Evolutionary conservation across 92 coral and sea anemone species (phyloP).

Genomic region (Epizoanthus rinbou): DNA sequence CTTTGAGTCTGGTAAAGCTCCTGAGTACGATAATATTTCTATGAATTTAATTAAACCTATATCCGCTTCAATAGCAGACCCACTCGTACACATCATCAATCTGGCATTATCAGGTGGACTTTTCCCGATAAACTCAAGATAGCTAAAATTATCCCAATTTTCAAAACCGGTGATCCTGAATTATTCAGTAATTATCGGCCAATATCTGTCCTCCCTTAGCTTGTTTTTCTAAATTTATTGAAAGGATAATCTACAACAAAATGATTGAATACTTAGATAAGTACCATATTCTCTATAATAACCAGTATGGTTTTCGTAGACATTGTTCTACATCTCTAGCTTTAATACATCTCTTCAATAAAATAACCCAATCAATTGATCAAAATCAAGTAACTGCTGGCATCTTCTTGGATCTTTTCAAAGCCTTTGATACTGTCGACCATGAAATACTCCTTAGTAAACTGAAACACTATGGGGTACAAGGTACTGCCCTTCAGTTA

Average conservation of each 20-base stretch:
- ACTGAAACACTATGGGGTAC: too few relatives aligned
- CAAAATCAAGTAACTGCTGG: too few relatives aligned
- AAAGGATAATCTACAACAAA: background rate
- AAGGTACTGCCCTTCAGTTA: too few relatives aligned
- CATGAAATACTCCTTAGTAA: too few relatives aligned
- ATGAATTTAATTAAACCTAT: background rate
- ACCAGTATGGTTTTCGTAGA: conserved; percentile 1
- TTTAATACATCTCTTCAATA: background rate
- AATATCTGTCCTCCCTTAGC: background rate
- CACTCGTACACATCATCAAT: too few relatives aligned
- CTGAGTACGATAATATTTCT: background rate
- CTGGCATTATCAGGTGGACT: too few relatives aligned
- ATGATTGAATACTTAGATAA: background rate
- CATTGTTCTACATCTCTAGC: background rate
- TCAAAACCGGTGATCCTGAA: background rate
- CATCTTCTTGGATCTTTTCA: too few relatives aligned
- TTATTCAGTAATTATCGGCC: background rate
- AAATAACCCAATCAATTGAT: background rate
- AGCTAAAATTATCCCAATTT: background rate
- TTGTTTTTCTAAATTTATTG: background rate
- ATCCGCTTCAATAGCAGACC: background rate
- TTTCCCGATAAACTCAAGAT: too few relatives aligned
- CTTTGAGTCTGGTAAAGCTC: background rate
- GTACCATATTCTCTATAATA: background rate
- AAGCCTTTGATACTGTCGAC: too few relatives aligned